phyloP scores from a whole-genome alignment of 2,888 invertebrate genomes.

The Conchocele bisecta region DNA sequence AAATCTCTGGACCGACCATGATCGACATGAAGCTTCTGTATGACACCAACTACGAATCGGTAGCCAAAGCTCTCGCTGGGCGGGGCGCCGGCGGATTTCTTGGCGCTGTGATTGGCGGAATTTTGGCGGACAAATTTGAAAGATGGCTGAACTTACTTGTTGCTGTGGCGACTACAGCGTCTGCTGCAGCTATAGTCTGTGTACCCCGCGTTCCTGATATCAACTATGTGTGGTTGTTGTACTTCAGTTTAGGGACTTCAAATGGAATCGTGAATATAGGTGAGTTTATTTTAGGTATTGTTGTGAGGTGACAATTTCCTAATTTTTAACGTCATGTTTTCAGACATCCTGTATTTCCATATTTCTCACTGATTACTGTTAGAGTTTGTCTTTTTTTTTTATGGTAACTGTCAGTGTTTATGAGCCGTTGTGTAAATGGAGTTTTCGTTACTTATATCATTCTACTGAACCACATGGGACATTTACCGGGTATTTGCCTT shows the following conservation, averaged over 20 bases:
- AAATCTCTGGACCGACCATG: slow-evolving; percentile 46
- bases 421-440: too few relatives aligned
- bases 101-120: slow-evolving; percentile 34
- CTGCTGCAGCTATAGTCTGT: slow-evolving; percentile 15
- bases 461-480: too few relatives aligned
- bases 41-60: slow-evolving; percentile 36
- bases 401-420: too few relatives aligned
- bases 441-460: too few relatives aligned
- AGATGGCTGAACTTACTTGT: slow-evolving; percentile 26
- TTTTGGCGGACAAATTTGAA: slow-evolving; percentile 40
- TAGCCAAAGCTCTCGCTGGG: slow-evolving; percentile 37
- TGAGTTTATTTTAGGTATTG: slow-evolving; percentile 18
- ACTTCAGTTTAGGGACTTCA: slow-evolving; percentile 18
- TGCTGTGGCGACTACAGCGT: slow-evolving; percentile 17
- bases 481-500: too few relatives aligned
- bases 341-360: too few relatives aligned
- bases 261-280: slow-evolving; percentile 37
- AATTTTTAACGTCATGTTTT: too few relatives aligned
- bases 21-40: slow-evolving; percentile 46
- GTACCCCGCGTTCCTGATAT: slow-evolving; percentile 26
- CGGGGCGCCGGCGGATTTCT: slow-evolving; percentile 46
- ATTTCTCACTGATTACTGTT: too few relatives aligned
- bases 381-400: too few relatives aligned
- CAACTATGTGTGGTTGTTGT: slow-evolving; percentile 41
- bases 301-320: too few relatives aligned